These are phyloP conservation scores for Mesopsocus fuscifrons DNA, from an alignment of 2,888 invertebrate genomes.

Conservation along the genomic window DNA sequence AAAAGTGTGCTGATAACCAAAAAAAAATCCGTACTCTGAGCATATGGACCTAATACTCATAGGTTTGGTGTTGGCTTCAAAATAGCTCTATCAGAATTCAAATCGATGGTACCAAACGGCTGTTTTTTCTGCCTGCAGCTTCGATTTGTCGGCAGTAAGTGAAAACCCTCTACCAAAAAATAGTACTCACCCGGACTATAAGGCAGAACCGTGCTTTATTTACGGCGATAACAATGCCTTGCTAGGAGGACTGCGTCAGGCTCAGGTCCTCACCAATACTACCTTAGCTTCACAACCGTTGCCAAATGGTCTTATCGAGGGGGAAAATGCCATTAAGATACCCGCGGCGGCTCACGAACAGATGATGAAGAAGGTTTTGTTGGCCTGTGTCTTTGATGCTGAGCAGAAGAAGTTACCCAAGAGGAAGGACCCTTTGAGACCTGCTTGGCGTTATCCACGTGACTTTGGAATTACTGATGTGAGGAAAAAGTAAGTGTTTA, in stretches of 20 bases:
- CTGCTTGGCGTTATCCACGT: constrained; percentile 50
- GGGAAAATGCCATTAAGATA: constrained; percentile 26
- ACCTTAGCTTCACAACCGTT: constrained; percentile 39
- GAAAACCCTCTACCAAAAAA: constrained; percentile 28
- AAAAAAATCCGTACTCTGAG: too few species aligned
- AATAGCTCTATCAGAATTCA: too few species aligned
- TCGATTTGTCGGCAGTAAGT: too few species aligned
- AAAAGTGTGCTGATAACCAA: too few species aligned
- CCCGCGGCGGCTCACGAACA: constrained; percentile 28
- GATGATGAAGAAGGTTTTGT: constrained; percentile 30
- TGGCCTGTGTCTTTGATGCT: constrained; percentile 53
- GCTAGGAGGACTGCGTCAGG: constrained; percentile 54
- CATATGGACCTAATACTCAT: too few species aligned
- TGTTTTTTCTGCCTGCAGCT: too few species aligned
- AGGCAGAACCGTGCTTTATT: constrained; percentile 36
- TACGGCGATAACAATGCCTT: constrained; percentile 42
- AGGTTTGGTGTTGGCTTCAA: too few species aligned
- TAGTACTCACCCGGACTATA: constrained; percentile 44
- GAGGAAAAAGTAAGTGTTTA: constrained; percentile 41
- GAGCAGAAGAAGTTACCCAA: constrained; percentile 60
- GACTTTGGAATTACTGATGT: constrained; percentile 51
- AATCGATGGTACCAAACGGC: too few species aligned
- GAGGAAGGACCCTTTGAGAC: constrained; percentile 44
- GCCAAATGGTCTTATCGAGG: constrained; percentile 35
- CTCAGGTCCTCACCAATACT: constrained; percentile 63